Evolutionary conservation across 2,888 invertebrate genomes (phyloP), one percentile per base, ranked within the genome.

Genomic region (Unio delphinus): DNA sequence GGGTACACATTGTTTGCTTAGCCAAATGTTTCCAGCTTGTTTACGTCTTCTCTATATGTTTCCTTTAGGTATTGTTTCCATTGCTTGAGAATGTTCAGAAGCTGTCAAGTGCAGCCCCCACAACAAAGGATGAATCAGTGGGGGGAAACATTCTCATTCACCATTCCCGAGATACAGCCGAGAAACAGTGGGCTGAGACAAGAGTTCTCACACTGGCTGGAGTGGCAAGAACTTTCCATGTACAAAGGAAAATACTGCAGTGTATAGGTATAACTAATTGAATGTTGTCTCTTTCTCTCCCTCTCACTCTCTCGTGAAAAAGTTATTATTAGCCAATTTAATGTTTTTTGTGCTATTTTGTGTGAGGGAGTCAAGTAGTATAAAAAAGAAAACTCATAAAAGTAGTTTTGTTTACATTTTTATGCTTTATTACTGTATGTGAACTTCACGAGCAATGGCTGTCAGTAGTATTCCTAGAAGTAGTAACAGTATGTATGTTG

Each of bases 171-270:
- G 99, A 99, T 90, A 99, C 99, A 0, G 98, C 98, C 64, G 97
- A 98, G 90, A 99, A 99, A 86, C 99, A 99, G 87, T 99, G 98
- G 98, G 97, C 98, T 0, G 98, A 99, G 91, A 99, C 99, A 0
- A 96, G 97, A 92, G 97, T 90, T n/a, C 85, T 90, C 18, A 90
- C 91, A 1, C 83, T 92, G 66, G 89, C 90, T 11, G 98, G 98
- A 0, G 97, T 98, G 28, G 96, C 97, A 0, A 92, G 97, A 75
- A 97, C 95, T 64, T 98, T 98, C 91, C 96, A 97, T 88, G 95
- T 96, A 0, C 95, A 98, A 89, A 93, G 96, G 80, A 94, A 94
- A 84, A 92, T 96, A 65, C 92, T 98, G 26, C 87, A 90, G 61
- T 65, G 71, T 45, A 45, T 45, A 45, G 45, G 45, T 45, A 45